Evolutionary conservation across 2,113 vertebrate species (phyloP).

Genomic region (Rana temporaria): DNA sequence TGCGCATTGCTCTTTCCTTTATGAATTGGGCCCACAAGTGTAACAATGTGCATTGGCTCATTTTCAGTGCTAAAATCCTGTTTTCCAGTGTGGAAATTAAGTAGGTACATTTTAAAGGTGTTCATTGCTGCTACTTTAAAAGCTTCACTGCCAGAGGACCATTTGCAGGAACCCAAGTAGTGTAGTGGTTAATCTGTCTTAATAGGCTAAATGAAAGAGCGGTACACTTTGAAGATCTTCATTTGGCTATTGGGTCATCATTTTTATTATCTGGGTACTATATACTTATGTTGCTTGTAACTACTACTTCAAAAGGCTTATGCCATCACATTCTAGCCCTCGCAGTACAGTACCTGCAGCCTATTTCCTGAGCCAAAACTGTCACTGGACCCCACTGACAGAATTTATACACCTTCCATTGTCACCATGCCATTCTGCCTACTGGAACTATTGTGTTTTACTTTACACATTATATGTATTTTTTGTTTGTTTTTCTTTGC

Average conservation of each 20-base stretch:
- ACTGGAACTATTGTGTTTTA: constrained; percentile 76
- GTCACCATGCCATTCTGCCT: constrained; percentile 62
- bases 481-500: background rate
- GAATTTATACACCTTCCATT: constrained; percentile 51
- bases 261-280: too few relatives aligned
- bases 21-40: too few relatives aligned
- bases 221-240: constrained; percentile 29
- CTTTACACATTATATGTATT: constrained; percentile 72
- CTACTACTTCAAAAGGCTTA: constrained; percentile 29
- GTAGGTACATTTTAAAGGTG: background rate
- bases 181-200: background rate
- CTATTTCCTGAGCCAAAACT: constrained; percentile 68
- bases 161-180: background rate
- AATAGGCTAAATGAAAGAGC: background rate
- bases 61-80: too few relatives aligned
- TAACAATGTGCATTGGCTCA: too few relatives aligned
- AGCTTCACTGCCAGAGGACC: constrained; percentile 11
- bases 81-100: too few relatives aligned
- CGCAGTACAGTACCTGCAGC: constrained; percentile 35
- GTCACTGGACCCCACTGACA: constrained; percentile 63
- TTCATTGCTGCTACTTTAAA: constrained; percentile 22
- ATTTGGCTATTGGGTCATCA: background rate
- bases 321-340: constrained; percentile 53
- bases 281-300: constrained; percentile 4
- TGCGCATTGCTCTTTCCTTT: too few relatives aligned